phyloP scores from a whole-genome alignment of 2,797 vertebrate genomes.

The Hypotaenidia okinawae region DNA sequence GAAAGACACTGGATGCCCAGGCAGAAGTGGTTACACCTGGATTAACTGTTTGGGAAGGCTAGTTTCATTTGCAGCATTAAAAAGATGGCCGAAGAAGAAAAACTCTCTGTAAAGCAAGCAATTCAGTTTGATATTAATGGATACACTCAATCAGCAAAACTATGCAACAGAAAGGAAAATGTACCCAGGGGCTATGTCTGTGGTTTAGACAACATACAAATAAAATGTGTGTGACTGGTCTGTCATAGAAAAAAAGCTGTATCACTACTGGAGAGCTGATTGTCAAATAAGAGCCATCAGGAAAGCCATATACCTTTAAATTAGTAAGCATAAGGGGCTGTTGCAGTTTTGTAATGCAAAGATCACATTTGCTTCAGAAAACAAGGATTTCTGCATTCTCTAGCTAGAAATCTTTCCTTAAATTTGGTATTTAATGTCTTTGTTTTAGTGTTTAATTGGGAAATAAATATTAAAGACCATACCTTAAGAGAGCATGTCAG shows the following conservation, averaged over 20 bases:
- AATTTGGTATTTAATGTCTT: slow-evolving; percentile 22
- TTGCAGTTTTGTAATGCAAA: background rate
- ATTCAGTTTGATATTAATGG: background rate
- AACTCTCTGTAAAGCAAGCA: background rate
- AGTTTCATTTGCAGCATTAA: background rate
- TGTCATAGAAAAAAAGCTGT: background rate
- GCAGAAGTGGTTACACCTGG: background rate
- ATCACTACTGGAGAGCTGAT: background rate
- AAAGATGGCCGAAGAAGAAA: slow-evolving; percentile 49
- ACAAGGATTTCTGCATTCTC: background rate
- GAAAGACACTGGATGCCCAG: background rate
- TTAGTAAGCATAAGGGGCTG: background rate
- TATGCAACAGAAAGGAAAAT: slow-evolving; percentile 45
- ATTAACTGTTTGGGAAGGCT: slow-evolving; percentile 3
- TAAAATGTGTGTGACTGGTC: slow-evolving; percentile 52
- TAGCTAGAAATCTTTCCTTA: background rate
- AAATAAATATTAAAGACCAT: slow-evolving; percentile 7
- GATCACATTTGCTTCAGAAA: background rate
- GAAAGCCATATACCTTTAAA: slow-evolving; percentile 38
- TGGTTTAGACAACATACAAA: slow-evolving; percentile 9
- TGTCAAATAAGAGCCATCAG: background rate
- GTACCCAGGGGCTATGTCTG: background rate
- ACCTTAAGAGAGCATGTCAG: background rate
- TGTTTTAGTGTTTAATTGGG: background rate
- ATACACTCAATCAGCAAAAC: slow-evolving; percentile 9